Evolutionary conservation across 2,797 vertebrate genomes (phyloP).

Genomic region (Dallia pectoralis): DNA sequence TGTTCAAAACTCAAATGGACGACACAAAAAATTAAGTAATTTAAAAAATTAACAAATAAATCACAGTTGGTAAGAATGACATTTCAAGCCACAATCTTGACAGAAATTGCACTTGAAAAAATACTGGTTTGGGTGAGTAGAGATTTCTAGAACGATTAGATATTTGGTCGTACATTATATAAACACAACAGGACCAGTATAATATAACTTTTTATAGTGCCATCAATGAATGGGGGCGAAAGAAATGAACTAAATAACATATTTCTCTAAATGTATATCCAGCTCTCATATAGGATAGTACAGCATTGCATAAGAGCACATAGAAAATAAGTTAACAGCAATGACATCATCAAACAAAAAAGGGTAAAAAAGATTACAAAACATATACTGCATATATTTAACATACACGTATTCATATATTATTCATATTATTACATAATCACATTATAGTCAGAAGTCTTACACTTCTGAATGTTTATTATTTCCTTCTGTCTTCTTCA

Average conservation of each 20-base stretch:
- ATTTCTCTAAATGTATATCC: slow-evolving; percentile 64
- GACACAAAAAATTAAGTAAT: no score
- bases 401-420: slow-evolving; percentile 54
- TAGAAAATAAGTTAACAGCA: slow-evolving; percentile 67
- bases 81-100: slow-evolving; percentile 82
- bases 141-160: slow-evolving; percentile 66
- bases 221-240: slow-evolving; percentile 48
- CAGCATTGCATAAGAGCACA: slow-evolving; percentile 73
- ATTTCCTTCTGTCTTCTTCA: slow-evolving; percentile 30
- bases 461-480: slow-evolving; percentile 56
- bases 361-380: slow-evolving; percentile 74
- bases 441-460: slow-evolving; percentile 60
- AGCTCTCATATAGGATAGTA: slow-evolving; percentile 70
- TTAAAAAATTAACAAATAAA: slow-evolving; percentile 43
- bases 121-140: slow-evolving; percentile 70
- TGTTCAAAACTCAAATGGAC: slow-evolving; percentile 39
- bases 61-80: slow-evolving; percentile 80
- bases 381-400: slow-evolving; percentile 75
- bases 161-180: slow-evolving; percentile 52
- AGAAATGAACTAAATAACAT: slow-evolving; percentile 49
- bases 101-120: slow-evolving; percentile 75
- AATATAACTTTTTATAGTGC: slow-evolving; percentile 42
- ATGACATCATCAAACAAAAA: slow-evolving; percentile 71
- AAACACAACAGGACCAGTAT: slow-evolving; percentile 63
- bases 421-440: slow-evolving; percentile 66